Evolutionary conservation across 2,888 invertebrate genomes (phyloP).

Genomic region (Muschampia plurimacula): DNA sequence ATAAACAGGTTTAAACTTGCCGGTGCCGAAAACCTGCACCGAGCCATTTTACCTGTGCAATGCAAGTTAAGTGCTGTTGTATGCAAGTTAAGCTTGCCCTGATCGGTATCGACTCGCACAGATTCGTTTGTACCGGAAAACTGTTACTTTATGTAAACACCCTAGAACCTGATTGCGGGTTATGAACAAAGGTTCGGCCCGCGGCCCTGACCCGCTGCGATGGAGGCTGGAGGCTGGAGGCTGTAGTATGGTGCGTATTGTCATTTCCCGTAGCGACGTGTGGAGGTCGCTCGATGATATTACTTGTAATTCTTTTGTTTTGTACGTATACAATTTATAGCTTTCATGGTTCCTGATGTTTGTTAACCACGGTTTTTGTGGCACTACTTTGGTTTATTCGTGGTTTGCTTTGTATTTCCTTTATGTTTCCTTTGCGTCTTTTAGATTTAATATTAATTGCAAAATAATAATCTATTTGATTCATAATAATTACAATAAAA

Average conservation of each 20-base stretch:
- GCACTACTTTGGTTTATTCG: not conserved
- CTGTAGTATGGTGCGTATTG: conserved; percentile 8
- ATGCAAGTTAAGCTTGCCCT: not conserved
- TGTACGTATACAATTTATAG: not conserved
- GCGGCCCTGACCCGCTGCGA: conserved; percentile 16
- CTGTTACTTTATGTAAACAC: no score
- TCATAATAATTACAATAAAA: no score
- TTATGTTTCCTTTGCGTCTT: not conserved
- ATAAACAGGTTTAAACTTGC: no score
- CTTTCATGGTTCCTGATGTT: not conserved
- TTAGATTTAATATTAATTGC: no score
- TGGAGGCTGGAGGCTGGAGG: not conserved
- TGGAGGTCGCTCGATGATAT: conserved; percentile 6
- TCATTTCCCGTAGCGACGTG: conserved; percentile 19
- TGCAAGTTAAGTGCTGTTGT: no score
- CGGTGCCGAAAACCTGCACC: no score
- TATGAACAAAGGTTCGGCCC: not conserved
- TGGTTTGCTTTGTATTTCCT: not conserved
- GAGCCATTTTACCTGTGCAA: no score
- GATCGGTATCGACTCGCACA: not conserved
- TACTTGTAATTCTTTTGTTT: conserved; percentile 20
- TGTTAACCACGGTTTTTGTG: not conserved
- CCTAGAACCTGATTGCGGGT: not conserved
- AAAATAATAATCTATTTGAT: no score
- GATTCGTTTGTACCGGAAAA: no score